phyloP scores from a whole-genome alignment of 30 jellyfish, hydroid and myxozoan species.

The Pelagia noctiluca region DNA sequence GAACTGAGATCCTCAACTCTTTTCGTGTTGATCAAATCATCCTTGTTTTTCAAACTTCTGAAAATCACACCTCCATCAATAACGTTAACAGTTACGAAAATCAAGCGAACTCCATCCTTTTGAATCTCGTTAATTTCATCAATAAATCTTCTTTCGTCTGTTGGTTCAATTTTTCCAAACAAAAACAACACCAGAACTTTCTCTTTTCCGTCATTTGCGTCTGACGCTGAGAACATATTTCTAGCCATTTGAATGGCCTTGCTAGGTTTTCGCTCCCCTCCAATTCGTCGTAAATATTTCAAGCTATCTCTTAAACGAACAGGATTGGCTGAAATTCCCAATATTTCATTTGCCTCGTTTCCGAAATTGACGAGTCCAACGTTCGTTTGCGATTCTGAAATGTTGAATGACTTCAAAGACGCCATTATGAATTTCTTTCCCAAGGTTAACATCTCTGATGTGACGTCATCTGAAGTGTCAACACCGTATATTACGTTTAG shows the following conservation, averaged over 20 bases:
- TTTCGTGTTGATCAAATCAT: background rate
- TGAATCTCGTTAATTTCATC: background rate
- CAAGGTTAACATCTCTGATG: background rate
- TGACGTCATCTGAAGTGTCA: constrained; percentile 54
- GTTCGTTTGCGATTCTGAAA: constrained; percentile 20
- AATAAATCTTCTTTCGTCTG: background rate
- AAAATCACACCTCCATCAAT: background rate
- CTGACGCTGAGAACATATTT: background rate
- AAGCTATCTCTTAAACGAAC: background rate
- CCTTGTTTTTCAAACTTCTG: background rate
- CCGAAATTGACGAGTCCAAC: constrained; percentile 47
- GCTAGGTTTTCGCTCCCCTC: background rate
- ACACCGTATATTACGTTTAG: constrained; percentile 44
- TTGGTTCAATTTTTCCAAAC: background rate
- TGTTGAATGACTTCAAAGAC: constrained; percentile 1
- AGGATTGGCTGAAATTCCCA: background rate
- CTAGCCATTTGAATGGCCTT: background rate
- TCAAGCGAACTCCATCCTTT: constrained; percentile 13
- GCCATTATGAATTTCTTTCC: constrained; percentile 25
- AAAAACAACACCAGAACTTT: background rate
- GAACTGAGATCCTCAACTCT: background rate
- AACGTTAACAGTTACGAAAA: constrained; percentile 13
- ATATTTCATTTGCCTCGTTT: background rate
- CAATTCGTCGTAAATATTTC: background rate
- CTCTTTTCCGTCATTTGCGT: background rate